Evolutionary conservation across 2,888 invertebrate genomes (phyloP).

Genomic region (Tortrix viridana): DNA sequence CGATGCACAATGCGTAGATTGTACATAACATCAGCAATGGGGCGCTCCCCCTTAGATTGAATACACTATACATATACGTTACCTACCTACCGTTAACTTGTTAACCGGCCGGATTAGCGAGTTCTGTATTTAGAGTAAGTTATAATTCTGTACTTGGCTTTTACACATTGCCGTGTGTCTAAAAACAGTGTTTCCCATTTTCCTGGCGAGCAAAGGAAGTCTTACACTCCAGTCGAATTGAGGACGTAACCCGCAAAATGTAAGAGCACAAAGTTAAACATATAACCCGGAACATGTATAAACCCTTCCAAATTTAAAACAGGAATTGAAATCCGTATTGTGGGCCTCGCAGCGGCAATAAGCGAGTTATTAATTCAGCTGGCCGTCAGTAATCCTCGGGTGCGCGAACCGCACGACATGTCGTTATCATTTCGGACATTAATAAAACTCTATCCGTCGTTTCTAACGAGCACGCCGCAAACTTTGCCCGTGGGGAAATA

Average conservation of each 20-base stretch:
- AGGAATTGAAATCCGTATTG: slow-evolving; percentile 61
- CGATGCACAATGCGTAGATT: no score
- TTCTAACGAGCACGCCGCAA: slow-evolving; percentile 62
- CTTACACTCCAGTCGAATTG: slow-evolving; percentile 15
- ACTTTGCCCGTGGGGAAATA: slow-evolving; percentile 64
- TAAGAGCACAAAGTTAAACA: slow-evolving; percentile 49
- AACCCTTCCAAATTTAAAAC: slow-evolving; percentile 62
- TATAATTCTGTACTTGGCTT: no score
- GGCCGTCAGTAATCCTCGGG: slow-evolving; percentile 64
- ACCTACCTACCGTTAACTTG: no score
- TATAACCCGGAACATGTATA: slow-evolving; percentile 51
- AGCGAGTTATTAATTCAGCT: slow-evolving; percentile 70
- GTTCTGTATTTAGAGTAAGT: no score
- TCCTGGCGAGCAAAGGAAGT: background rate
- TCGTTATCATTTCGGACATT: slow-evolving; percentile 75
- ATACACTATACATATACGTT: no score
- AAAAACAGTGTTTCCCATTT: background rate
- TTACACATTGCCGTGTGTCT: no score
- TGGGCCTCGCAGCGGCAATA: slow-evolving; percentile 52
- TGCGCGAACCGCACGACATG: slow-evolving; percentile 57
- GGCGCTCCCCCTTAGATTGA: no score
- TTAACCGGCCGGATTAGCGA: no score
- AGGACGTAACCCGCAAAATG: slow-evolving; percentile 41
- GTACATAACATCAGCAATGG: no score
- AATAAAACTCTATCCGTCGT: slow-evolving; percentile 69